Evolutionary conservation across 1,140 invertebrate genomes (phyloP).

Genomic region (Lucilia sericata): DNA sequence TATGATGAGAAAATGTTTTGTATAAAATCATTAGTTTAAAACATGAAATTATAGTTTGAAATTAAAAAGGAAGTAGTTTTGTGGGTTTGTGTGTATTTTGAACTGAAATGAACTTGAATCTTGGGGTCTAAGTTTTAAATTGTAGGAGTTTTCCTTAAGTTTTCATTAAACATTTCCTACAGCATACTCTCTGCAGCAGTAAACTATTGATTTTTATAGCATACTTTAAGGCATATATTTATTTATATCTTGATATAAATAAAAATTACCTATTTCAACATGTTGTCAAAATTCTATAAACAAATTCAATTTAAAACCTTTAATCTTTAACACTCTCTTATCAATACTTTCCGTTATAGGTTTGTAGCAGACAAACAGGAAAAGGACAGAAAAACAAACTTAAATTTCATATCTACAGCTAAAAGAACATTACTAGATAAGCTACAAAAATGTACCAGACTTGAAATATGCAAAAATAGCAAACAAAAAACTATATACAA

Average conservation of each 20-base stretch:
- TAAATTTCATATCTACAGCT: background rate
- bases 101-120: too few species aligned
- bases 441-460: background rate
- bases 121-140: too few species aligned
- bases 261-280: background rate
- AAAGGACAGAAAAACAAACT: background rate
- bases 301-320: background rate
- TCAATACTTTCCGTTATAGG: background rate
- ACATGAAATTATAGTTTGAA: background rate
- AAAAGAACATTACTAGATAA: background rate
- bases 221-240: background rate
- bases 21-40: background rate
- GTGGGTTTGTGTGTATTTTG: too few species aligned
- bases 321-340: slow-evolving; percentile 12
- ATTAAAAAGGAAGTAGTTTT: too few species aligned
- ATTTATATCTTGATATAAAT: background rate
- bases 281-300: background rate
- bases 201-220: background rate
- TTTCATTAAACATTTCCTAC: too few species aligned
- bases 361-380: background rate
- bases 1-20: background rate
- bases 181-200: background rate
- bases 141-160: too few species aligned
- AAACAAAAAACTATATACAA: background rate
- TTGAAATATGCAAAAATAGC: background rate